Percentiles rank a stretch among this genome's conserved stretches.
Evolutionary conservation across 2,797 vertebrate species (phyloP).

Genomic region (Sphenopsis melanotis): DNA sequence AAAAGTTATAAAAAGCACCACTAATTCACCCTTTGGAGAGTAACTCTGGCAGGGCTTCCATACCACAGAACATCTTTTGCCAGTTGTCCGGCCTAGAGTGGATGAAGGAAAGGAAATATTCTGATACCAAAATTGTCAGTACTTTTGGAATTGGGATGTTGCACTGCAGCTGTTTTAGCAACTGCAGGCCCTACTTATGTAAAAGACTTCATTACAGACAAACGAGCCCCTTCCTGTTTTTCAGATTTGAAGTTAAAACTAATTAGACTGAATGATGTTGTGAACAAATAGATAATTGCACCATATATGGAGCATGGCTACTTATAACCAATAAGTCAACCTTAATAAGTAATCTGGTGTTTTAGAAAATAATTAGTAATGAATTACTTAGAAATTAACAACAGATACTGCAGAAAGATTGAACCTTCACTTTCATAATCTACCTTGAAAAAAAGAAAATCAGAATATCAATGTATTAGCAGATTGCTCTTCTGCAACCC

Average conservation of each 20-base stretch:
- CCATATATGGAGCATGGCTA: background rate
- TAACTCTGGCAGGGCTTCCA: background rate
- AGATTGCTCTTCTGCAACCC: background rate
- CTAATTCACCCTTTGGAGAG: background rate
- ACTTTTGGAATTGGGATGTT: background rate
- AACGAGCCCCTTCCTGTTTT: background rate
- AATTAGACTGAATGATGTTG: background rate
- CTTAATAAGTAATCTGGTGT: background rate
- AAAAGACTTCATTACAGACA: background rate
- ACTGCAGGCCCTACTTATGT: background rate
- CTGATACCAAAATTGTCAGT: background rate
- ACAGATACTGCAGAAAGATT: background rate
- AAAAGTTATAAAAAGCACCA: background rate
- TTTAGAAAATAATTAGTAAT: background rate
- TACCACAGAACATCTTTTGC: background rate
- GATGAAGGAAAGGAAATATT: background rate
- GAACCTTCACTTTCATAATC: background rate
- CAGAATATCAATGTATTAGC: background rate
- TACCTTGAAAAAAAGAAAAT: background rate
- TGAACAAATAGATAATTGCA: background rate
- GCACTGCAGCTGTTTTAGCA: background rate
- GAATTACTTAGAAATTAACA: background rate
- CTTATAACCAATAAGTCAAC: background rate
- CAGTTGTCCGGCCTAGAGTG: background rate
- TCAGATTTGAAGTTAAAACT: background rate